These are phyloP conservation scores for Tiliacea citrago DNA, from an alignment of 2,888 invertebrate genomes.

Conservation along the genomic window DNA sequence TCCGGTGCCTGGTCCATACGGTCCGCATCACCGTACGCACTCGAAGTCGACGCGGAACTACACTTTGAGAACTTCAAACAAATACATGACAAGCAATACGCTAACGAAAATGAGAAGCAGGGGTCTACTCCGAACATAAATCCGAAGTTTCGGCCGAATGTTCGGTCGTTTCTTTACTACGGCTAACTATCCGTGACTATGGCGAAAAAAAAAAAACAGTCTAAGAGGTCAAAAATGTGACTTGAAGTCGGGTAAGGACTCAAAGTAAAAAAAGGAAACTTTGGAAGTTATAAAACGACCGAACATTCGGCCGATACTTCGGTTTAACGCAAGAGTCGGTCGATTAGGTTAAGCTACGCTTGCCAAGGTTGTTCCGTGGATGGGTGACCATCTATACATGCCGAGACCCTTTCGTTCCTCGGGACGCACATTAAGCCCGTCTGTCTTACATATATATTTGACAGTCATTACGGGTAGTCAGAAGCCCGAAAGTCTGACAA, in stretches of 20 bases:
- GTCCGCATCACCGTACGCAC: background rate
- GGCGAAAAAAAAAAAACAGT: too few relatives aligned
- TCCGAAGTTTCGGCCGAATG: too few relatives aligned
- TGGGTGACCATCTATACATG: background rate
- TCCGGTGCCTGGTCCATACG: background rate
- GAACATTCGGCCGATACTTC: too few relatives aligned
- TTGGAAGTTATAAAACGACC: too few relatives aligned
- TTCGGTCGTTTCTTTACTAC: too few relatives aligned
- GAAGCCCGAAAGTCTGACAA: background rate
- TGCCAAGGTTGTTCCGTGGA: background rate
- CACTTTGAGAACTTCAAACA: slow-evolving; percentile 45
- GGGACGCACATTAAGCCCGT: background rate
- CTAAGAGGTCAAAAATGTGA: too few relatives aligned
- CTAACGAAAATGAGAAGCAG: slow-evolving; percentile 37
- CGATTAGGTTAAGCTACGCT: background rate
- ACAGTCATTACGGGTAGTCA: background rate
- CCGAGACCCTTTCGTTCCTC: background rate
- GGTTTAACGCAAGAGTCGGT: too few relatives aligned
- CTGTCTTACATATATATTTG: background rate
- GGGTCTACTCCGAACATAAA: too few relatives aligned
- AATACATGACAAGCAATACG: slow-evolving; percentile 29
- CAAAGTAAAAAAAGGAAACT: too few relatives aligned
- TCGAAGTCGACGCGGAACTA: slow-evolving; percentile 25
- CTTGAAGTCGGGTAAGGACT: too few relatives aligned
- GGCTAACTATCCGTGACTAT: too few relatives aligned